These are phyloP conservation scores for Pteronotus mesoamericanus DNA, from an alignment of 2,797 vertebrate genomes.

Conservation along the genomic window DNA sequence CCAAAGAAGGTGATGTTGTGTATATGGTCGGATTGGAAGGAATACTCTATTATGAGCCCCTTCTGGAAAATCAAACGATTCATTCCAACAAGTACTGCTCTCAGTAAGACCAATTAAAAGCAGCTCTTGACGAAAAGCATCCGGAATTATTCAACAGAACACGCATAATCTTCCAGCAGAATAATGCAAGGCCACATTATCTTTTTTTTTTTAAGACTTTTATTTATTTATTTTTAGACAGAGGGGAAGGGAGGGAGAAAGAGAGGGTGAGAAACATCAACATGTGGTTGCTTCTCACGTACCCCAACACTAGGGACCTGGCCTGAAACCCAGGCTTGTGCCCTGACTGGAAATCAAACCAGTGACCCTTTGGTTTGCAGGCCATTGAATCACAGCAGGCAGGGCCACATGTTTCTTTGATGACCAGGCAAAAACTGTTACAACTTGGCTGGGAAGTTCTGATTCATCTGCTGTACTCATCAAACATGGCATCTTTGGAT, in stretches of 20 bases:
- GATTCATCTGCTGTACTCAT: background rate
- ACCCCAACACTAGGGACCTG: too few species aligned
- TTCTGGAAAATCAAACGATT: background rate
- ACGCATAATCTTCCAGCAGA: background rate
- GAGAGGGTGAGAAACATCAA: too few species aligned
- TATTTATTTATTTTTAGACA: too few species aligned
- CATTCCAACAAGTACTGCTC: background rate
- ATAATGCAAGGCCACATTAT: background rate
- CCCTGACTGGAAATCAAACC: too few species aligned
- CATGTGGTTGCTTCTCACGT: too few species aligned
- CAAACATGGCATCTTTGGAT: background rate
- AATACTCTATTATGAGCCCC: background rate
- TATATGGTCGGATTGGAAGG: background rate
- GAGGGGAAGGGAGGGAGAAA: too few species aligned
- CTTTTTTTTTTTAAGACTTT: too few species aligned
- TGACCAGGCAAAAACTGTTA: background rate
- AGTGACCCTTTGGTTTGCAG: too few species aligned
- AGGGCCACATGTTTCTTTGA: too few species aligned
- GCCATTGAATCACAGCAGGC: too few species aligned
- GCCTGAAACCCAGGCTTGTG: too few species aligned
- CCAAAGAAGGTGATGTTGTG: background rate
- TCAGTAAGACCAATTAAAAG: background rate
- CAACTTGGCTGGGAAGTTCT: background rate
- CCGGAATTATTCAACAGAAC: background rate
- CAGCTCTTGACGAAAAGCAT: background rate